Conservation (phyloP, 2,113 vertebrate genomes). For the Jaculus jaculus region DNA sequence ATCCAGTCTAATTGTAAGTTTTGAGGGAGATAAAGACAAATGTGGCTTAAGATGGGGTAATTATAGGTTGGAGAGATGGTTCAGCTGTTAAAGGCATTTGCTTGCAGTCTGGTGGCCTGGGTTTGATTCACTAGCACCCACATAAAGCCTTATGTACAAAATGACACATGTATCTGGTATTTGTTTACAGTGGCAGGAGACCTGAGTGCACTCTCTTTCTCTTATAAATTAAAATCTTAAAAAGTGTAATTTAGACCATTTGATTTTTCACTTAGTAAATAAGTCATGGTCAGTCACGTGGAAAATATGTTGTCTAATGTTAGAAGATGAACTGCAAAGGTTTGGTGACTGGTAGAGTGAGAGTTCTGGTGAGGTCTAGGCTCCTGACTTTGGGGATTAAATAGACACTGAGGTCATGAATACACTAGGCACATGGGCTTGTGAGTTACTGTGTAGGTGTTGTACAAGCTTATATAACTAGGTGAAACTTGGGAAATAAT, state of each 20-base stretch:
- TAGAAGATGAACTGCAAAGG: no score
- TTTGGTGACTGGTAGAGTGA: neutral
- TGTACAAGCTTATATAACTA: neutral
- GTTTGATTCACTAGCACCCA: no score
- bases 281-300: neutral
- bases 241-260: neutral
- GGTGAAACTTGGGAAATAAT: neutral
- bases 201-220: no score
- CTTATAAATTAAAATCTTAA: neutral
- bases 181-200: no score
- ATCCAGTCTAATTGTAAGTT: neutral
- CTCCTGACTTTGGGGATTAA: neutral
- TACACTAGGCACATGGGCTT: neutral
- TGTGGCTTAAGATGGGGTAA: neutral
- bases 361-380: neutral
- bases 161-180: no score
- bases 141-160: no score
- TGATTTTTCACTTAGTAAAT: conserved; percentile 20
- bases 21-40: neutral
- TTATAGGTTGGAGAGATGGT: no score
- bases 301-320: neutral
- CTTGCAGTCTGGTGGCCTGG: no score
- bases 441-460: neutral
- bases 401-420: neutral
- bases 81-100: no score